Evolutionary conservation across 2,888 invertebrate species (phyloP), one percentile per base, ranked within the genome.

Genomic region (Leucania comma): DNA sequence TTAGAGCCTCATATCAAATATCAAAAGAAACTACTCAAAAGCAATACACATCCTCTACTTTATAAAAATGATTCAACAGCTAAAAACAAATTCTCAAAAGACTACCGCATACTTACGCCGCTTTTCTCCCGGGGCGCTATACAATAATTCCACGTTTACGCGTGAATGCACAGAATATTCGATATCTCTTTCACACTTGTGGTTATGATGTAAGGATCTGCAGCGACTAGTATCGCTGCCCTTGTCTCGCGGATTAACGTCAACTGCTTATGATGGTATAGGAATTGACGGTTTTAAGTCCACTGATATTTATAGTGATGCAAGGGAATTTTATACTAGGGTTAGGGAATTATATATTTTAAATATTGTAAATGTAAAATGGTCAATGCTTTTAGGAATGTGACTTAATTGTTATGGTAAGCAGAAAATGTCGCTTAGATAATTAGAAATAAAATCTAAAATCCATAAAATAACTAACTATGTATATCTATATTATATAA

Each of bases 121-220:
- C 90, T 95, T 86, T 90, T 87, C 90, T 84, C 83, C 87, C 84
- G 72, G 79, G 67, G 75, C 82, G 81, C 83, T 83, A 85, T 90
- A 90, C 92, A 90, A 93, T 93, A 94, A 95, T 93, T 93, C 93
- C 92, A 90, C 90, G 85, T 93, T 95, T 92, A 95, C 94, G 95
- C 95, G 93, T 95, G 95, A 94, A 89, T 94, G 92, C 93, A 92
- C 94, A 93, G 90, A 95, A 93, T 90, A 93, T 95, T 93, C 91
- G 94, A 91, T 89, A 90, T 95, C 95, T 89, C 93, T 87, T 90
- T 95, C 93, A 87, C 93, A 91, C 95, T 87, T 89, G 88, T 83
- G 81, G 86, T 77, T 80, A 87, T 85, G 78, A 87, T 89, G 82
- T 90, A 87, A 90, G 90, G 91, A 92, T 93, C 90, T 92, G 91